A percentile compares a stretch with the other conserved stretches of the same genome.
Conservation (phyloP, 2,797 vertebrate species). For the Rousettus madagascariensis region DNA sequence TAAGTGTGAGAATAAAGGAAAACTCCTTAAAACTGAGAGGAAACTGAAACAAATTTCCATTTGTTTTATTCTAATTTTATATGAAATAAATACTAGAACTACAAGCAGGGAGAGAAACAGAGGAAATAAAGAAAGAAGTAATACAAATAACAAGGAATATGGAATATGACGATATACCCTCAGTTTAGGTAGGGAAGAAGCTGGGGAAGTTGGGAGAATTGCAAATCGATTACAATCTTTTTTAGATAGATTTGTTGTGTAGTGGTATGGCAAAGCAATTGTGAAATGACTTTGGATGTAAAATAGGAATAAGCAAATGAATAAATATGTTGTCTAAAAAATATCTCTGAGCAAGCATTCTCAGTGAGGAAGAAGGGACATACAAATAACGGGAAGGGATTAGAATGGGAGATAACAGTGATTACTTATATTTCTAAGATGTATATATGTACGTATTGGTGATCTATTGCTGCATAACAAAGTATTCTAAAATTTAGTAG, state of each 20-base stretch:
- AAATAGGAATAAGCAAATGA: background rate
- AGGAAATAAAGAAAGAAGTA: background rate
- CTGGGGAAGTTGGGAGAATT: background rate
- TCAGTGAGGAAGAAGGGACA: background rate
- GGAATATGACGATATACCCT: background rate
- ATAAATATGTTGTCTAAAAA: background rate
- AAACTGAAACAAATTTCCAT: background rate
- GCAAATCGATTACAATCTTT: background rate
- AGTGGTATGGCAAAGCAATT: background rate
- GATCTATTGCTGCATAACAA: background rate
- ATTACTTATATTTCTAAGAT: background rate
- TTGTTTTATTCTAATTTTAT: background rate
- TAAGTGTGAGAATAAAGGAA: background rate
- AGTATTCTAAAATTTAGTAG: background rate
- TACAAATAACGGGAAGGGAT: background rate
- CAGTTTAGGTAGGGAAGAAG: background rate
- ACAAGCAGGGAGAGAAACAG: background rate
- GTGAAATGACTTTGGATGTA: background rate
- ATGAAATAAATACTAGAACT: background rate
- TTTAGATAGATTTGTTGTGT: background rate
- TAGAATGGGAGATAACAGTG: background rate
- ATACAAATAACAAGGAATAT: background rate
- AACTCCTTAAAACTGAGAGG: background rate
- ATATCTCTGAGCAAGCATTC: background rate
- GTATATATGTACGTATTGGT: background rate